phyloP scores from a whole-genome alignment of 2,113 vertebrate species.

The Aspidoscelis tigris region DNA sequence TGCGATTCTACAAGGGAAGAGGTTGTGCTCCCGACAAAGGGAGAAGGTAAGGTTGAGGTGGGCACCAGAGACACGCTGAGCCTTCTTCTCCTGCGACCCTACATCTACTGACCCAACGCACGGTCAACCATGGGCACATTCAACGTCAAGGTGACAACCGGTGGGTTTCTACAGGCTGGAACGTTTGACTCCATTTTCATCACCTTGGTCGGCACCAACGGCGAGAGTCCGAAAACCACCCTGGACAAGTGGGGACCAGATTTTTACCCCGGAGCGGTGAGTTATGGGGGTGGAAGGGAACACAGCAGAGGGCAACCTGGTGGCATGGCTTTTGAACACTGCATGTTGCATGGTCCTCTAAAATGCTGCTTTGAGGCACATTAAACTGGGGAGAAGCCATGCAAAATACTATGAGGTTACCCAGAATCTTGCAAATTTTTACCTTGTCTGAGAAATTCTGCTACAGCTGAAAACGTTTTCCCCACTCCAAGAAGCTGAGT shows the following conservation, averaged over 20 bases:
- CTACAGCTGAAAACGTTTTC: background rate
- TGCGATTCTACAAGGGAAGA: background rate
- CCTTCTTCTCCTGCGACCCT: background rate
- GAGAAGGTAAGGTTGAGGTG: background rate
- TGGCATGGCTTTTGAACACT: accelerated
- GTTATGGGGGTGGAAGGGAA: background rate
- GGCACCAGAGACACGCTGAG: too few relatives aligned
- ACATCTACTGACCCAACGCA: background rate
- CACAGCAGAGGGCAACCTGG: background rate
- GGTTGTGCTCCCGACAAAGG: accelerated
- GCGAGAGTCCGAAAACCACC: background rate
- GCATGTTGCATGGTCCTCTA: background rate
- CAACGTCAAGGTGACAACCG: background rate
- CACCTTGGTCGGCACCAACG: conserved; percentile 6
- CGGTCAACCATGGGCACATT: background rate
- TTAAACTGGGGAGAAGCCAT: background rate
- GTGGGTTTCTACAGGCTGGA: background rate
- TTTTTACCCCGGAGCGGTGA: background rate
- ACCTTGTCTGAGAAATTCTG: background rate
- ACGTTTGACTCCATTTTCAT: background rate
- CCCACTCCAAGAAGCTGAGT: background rate
- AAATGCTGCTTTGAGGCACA: background rate
- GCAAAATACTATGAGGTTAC: background rate
- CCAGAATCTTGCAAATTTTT: background rate
- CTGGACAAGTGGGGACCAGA: background rate